phyloP scores from a whole-genome alignment of 2,113 vertebrate species.

The Epinephelus fuscoguttatus region DNA sequence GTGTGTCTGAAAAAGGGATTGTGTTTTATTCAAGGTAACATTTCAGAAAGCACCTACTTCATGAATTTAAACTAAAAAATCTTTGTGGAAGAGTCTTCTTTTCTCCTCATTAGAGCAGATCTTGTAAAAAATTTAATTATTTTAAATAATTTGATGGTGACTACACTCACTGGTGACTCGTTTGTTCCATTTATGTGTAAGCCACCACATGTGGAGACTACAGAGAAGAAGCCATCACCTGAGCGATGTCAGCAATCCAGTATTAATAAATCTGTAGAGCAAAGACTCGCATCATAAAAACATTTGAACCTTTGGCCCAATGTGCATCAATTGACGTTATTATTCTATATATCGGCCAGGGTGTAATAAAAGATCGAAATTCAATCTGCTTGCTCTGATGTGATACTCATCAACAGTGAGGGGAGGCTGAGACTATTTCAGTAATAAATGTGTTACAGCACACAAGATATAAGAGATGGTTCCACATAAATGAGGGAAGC shows the following conservation, averaged over 20 bases:
- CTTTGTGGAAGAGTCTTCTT: too few relatives aligned
- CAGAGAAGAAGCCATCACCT: neutral
- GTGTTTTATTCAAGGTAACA: neutral
- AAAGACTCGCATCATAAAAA: neutral
- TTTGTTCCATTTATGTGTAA: neutral
- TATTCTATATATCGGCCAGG: neutral
- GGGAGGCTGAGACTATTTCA: conserved; percentile 16
- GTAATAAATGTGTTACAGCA: conserved; percentile 18
- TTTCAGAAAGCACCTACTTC: neutral
- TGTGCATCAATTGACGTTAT: neutral
- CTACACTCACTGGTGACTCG: neutral
- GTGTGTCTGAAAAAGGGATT: neutral
- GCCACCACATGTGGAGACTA: neutral
- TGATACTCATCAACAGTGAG: conserved; percentile 31
- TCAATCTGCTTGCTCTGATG: conserved; percentile 8
- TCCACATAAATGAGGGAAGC: conserved; percentile 16
- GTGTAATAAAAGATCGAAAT: conserved; percentile 23
- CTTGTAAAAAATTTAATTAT: neutral
- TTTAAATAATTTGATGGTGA: neutral
- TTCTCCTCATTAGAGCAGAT: neutral
- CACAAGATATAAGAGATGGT: conserved; percentile 11
- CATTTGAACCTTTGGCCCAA: neutral
- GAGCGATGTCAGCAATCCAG: neutral
- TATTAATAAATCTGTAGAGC: conserved; percentile 3
- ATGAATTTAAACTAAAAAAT: neutral